These are phyloP conservation scores for Mesoclemmys tuberculata DNA, from an alignment of 2,113 vertebrate species.

Conservation along the genomic window DNA sequence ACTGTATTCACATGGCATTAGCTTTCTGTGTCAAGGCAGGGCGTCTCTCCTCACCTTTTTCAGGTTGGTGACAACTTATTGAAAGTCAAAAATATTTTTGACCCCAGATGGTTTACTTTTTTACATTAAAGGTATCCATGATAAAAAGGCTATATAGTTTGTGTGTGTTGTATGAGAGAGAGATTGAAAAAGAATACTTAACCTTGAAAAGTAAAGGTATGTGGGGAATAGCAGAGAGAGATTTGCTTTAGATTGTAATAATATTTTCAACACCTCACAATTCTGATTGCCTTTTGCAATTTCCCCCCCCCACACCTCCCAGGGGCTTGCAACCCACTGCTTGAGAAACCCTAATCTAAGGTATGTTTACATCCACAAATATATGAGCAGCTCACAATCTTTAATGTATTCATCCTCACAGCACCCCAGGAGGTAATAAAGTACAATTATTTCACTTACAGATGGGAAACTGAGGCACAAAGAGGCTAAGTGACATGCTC, in stretches of 20 bases:
- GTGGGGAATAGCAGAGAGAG: background rate
- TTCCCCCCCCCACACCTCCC: no score
- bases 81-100: background rate
- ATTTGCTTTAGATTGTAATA: background rate
- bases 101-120: background rate
- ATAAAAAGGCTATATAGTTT: background rate
- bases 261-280: background rate
- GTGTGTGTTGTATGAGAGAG: background rate
- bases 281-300: background rate
- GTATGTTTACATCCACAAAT: background rate
- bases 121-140: background rate
- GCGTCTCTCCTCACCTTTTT: background rate
- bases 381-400: background rate
- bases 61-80: background rate
- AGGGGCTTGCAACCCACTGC: background rate
- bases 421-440: background rate
- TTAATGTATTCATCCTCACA: background rate
- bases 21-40: background rate
- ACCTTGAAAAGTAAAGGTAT: background rate
- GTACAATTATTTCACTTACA: fast-evolving
- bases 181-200: background rate
- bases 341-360: background rate
- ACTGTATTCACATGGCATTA: background rate
- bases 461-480: fast-evolving
- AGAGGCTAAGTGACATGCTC: fast-evolving